These are phyloP conservation scores for Limnodromus scolopaceus DNA, from an alignment of 2,797 vertebrate genomes.

Conservation along the genomic window DNA sequence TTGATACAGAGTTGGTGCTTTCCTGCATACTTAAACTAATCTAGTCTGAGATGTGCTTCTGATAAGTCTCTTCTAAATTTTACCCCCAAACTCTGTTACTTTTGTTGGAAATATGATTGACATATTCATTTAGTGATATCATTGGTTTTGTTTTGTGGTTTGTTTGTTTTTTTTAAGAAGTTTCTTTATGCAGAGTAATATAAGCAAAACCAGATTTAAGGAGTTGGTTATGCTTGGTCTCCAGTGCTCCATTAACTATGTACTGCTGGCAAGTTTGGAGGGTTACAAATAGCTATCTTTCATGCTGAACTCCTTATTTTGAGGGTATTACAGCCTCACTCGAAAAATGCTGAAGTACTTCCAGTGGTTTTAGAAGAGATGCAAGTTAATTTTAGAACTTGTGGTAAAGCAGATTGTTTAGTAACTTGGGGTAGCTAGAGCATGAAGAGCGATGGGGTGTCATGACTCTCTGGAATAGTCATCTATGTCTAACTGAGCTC, in stretches of 20 bases:
- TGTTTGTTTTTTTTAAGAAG: not conserved
- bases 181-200: not conserved
- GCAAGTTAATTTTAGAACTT: not conserved
- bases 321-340: not conserved
- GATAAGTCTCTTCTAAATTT: not conserved
- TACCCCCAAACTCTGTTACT: not conserved
- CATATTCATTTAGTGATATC: not conserved
- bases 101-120: not conserved
- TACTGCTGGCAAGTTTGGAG: not conserved
- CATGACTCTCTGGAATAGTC: not conserved
- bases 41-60: not conserved
- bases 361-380: not conserved
- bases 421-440: not conserved
- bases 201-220: not conserved
- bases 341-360: slow-evolving; percentile 27
- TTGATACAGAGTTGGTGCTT: not conserved
- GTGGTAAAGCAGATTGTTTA: not conserved
- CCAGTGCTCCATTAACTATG: not conserved
- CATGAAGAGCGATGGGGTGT: not conserved
- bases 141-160: not conserved
- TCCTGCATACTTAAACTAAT: not conserved
- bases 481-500: not conserved
- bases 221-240: not conserved
- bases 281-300: not conserved
- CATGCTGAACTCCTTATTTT: not conserved